Percentiles rank a stretch among this genome's conserved stretches.
These are phyloP conservation scores for Alectura lathami DNA, from an alignment of 2,113 vertebrate species.

Conservation along the genomic window DNA sequence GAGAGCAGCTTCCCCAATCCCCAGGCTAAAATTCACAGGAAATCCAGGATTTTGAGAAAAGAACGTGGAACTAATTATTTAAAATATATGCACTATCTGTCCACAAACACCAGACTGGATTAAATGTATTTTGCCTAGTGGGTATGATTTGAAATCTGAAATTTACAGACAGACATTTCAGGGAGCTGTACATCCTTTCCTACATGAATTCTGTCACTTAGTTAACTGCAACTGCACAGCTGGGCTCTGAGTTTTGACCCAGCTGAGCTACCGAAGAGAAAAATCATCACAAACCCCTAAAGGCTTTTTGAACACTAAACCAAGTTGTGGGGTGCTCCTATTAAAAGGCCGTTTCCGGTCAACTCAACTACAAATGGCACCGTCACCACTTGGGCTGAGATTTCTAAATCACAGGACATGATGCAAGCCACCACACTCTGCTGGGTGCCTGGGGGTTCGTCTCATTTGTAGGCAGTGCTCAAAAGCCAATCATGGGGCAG, in stretches of 20 bases:
- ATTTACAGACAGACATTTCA: background rate
- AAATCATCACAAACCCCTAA: background rate
- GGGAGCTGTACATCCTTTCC: background rate
- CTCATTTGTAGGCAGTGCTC: background rate
- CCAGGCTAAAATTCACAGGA: slow-evolving; percentile 17
- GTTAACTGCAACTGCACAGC: background rate
- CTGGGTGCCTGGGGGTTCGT: background rate
- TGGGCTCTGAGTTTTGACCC: background rate
- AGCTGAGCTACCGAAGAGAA: background rate
- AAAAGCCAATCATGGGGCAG: rapidly evolving
- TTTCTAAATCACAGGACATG: background rate
- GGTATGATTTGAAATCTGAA: background rate
- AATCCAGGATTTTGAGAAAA: slow-evolving; percentile 43
- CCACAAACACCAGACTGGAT: slow-evolving; percentile 6
- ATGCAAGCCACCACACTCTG: background rate
- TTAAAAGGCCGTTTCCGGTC: background rate
- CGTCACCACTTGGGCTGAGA: background rate
- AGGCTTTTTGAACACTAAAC: background rate
- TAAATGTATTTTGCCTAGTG: background rate
- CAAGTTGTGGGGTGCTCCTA: background rate
- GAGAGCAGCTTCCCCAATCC: slow-evolving; percentile 20
- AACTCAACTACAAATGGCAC: background rate
- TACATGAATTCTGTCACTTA: background rate
- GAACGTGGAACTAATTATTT: slow-evolving; percentile 43
- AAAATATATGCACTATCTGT: background rate